Conservation (phyloP, 2,797 vertebrate species). For the Pseudochirops corinnae region DNA sequence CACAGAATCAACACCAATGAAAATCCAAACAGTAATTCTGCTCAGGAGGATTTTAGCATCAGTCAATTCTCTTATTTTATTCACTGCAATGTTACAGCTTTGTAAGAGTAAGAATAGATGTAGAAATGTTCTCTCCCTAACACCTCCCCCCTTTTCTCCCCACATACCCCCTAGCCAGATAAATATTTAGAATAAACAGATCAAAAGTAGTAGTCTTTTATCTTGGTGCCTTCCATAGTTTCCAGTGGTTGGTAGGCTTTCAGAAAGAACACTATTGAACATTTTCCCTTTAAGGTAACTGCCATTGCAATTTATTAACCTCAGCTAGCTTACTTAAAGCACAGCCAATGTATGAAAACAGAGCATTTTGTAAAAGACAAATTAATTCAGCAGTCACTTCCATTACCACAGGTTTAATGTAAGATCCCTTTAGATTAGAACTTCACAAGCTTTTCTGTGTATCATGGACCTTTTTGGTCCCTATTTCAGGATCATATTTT, state of each 20-base stretch:
- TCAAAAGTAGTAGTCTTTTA: conserved; percentile 63
- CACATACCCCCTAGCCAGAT: not conserved
- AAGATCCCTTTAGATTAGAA: not conserved
- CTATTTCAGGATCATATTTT: not conserved
- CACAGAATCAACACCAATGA: not conserved
- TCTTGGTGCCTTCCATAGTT: conserved; percentile 60
- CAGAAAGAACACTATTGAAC: conserved; percentile 36
- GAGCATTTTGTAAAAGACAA: not conserved
- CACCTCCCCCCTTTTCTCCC: not conserved
- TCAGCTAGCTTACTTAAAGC: not conserved
- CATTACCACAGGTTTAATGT: not conserved
- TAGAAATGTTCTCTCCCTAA: not conserved
- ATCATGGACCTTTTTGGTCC: not conserved
- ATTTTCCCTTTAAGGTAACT: conserved; percentile 62
- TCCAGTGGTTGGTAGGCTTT: conserved; percentile 45
- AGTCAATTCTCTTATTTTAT: not conserved
- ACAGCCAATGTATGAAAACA: not conserved
- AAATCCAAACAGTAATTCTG: conserved; percentile 33
- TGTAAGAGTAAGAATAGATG: not conserved
- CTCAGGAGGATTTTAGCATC: not conserved
- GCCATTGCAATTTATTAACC: not conserved
- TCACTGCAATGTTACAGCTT: not conserved
- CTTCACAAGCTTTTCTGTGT: not conserved
- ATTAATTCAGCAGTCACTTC: not conserved
- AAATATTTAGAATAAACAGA: conserved; percentile 56